A percentile compares a stretch with the other conserved stretches of the same genome.
Evolutionary conservation across 2,888 invertebrate species (phyloP).

Genomic region (Xylocampa areola): DNA sequence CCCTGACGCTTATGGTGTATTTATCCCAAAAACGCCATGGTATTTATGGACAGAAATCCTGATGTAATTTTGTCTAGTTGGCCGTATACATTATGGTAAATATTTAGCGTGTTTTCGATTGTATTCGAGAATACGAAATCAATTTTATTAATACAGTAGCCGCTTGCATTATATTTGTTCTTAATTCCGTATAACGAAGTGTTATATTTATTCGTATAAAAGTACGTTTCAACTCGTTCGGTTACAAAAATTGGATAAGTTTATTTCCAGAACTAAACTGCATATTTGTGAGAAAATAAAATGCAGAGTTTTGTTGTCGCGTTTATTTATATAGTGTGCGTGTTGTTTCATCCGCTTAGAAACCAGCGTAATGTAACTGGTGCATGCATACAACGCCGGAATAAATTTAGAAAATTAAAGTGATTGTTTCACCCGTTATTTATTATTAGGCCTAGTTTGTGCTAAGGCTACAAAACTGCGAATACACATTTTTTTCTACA

Average conservation of each 20-base stretch:
- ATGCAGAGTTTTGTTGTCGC: background rate
- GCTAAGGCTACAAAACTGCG: background rate
- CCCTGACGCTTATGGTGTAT: constrained; percentile 50
- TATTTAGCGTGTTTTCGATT: constrained; percentile 9
- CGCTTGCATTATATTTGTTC: too few relatives aligned
- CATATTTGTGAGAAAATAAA: constrained; percentile 2
- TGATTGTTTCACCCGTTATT: constrained; percentile 24
- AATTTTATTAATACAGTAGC: constrained; percentile 8
- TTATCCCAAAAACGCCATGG: constrained; percentile 33
- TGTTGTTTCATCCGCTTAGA: constrained; percentile 15
- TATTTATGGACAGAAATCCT: constrained; percentile 18
- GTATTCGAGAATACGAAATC: constrained; percentile 1
- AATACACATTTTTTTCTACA: too few relatives aligned
- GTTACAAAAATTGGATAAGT: background rate
- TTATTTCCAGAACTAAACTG: constrained; percentile 10
- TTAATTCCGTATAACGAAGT: too few relatives aligned
- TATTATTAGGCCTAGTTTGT: constrained; percentile 25
- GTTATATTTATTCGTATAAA: too few relatives aligned
- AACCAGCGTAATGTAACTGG: constrained; percentile 13
- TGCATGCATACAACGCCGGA: constrained; percentile 13
- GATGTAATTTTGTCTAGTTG: constrained; percentile 3
- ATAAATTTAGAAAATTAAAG: constrained; percentile 21
- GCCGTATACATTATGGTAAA: constrained; percentile 1
- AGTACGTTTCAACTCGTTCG: background rate
- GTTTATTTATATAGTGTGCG: constrained; percentile 16